Percentiles rank a stretch among this genome's conserved stretches.
These are phyloP conservation scores for Erpornis zantholeuca DNA, from an alignment of 2,113 vertebrate species.

Conservation along the genomic window DNA sequence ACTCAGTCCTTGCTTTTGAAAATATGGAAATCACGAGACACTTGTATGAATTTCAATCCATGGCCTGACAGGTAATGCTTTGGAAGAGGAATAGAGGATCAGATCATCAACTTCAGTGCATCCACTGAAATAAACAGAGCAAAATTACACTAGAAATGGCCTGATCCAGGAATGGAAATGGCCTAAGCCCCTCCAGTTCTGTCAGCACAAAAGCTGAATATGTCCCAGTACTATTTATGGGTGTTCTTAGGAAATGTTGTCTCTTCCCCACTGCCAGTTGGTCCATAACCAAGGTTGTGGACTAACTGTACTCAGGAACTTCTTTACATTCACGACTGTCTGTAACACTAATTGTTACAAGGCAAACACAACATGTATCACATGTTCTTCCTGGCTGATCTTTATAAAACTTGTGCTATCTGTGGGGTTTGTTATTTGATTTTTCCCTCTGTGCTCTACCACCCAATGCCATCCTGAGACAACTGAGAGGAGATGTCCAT, in stretches of 20 bases:
- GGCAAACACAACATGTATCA: fast-evolving
- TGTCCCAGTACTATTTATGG: background rate
- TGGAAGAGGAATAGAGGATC: constrained; percentile 40
- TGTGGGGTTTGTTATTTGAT: background rate
- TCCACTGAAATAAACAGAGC: background rate
- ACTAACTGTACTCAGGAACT: background rate
- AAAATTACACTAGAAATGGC: background rate
- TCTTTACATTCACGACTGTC: background rate
- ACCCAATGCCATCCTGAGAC: background rate
- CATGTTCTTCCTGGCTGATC: background rate
- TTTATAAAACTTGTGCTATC: background rate
- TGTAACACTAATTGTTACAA: background rate
- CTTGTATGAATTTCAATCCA: background rate
- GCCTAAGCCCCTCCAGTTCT: background rate
- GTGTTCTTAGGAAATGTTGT: background rate
- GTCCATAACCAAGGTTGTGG: background rate
- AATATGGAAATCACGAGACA: constrained; percentile 10
- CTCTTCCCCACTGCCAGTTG: background rate
- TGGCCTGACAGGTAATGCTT: constrained; percentile 5
- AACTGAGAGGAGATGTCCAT: background rate
- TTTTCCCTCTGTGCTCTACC: background rate
- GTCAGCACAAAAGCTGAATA: background rate
- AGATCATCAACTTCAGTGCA: background rate
- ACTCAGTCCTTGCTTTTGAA: constrained; percentile 30
- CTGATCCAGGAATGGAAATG: constrained; percentile 10